Base-by-base conservation (phyloP, 2,113 vertebrate species). In the Cyanistes caeruleus region DNA sequence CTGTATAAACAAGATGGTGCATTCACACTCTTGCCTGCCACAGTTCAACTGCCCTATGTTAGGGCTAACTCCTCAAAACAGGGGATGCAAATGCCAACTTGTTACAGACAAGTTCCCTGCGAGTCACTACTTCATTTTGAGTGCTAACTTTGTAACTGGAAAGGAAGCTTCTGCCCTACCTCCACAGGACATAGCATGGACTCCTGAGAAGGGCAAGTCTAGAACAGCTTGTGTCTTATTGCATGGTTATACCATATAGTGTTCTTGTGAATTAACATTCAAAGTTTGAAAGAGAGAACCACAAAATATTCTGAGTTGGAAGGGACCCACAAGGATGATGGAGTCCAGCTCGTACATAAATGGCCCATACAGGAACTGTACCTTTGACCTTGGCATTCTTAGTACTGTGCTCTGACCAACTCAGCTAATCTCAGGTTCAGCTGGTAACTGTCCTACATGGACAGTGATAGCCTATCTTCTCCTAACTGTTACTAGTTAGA, bases 21-120 rank as follows among this genome's bases (percentile, higher is more conserved):
- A 53, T 70, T 49, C 25, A 39, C 33, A 48, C 15, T 62, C 59
- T 37, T 15, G 33, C 30, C 64, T 5, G 6, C 25, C 8, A 2
- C 37, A 35, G 60, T 15, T 28, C 43, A 74, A 77, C 78, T 4
- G 15, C 3, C 0, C 12, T 91, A 22, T 1, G 2, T 37, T 5
- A 73, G 37, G 18, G 69, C 2, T 31, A 62, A 75, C 22, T 81
- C 7, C 39, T 20, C 51, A 23, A 64, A 58, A 15, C 0, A 0
- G 3, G 8, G 9, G 48, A 72, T 44, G 27, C 4, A 2, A 93
- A 90, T 31, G 15, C 2, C n/a, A 62, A 46, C 49, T 43, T 62
- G 13, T 18, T 73, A 68, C 41, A 59, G 37, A 56, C 8, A 53
- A 19, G 4, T 12, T 59, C 18, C 25, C 35, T 16, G 9, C 25